Percentiles rank a stretch among this genome's conserved stretches.
Conservation (phyloP, 2,888 invertebrate species). For the Folsomia candida region DNA sequence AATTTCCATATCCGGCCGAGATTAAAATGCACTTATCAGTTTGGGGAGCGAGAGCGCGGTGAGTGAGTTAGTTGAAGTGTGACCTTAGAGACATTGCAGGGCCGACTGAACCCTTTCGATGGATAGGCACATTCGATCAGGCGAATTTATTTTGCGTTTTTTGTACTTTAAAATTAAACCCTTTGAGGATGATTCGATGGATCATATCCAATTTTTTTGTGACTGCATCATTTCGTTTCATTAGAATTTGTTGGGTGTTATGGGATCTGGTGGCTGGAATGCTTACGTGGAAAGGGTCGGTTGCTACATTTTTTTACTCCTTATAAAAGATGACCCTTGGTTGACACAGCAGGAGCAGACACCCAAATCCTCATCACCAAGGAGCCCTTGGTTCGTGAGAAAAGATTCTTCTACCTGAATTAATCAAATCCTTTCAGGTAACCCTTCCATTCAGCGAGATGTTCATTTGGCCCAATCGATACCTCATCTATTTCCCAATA, state of each 20-base stretch:
- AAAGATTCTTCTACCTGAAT: conserved; percentile 5
- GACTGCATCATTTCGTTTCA: neutral
- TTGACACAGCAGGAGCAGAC: conserved; percentile 12
- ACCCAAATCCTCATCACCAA: conserved; percentile 6
- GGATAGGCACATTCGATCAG: neutral
- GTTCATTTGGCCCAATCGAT: conserved; percentile 5
- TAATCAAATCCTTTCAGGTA: conserved; percentile 5
- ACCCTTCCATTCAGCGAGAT: conserved; percentile 8
- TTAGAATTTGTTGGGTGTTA: conserved; percentile 7
- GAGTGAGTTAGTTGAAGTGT: conserved; percentile 6
- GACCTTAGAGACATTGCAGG: conserved; percentile 3
- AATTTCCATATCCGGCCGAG: neutral
- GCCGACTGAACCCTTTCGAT: conserved; percentile 2
- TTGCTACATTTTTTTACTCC: conserved; percentile 4
- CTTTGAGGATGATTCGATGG: conserved; percentile 9
- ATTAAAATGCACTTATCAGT: conserved; percentile 1
- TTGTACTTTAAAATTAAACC: conserved; percentile 9
- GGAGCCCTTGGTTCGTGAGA: conserved; percentile 7
- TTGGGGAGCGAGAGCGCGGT: neutral
- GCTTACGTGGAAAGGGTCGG: neutral
- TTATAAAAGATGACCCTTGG: conserved; percentile 8
- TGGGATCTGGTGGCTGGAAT: neutral
- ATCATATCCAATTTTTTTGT: conserved; percentile 7
- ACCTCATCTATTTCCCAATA: conserved; percentile 8
- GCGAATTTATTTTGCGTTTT: conserved; percentile 4